Evolutionary conservation across 2,888 invertebrate species (phyloP), one percentile per base, ranked within the genome.

Genomic region (Scaptomyza flava): DNA sequence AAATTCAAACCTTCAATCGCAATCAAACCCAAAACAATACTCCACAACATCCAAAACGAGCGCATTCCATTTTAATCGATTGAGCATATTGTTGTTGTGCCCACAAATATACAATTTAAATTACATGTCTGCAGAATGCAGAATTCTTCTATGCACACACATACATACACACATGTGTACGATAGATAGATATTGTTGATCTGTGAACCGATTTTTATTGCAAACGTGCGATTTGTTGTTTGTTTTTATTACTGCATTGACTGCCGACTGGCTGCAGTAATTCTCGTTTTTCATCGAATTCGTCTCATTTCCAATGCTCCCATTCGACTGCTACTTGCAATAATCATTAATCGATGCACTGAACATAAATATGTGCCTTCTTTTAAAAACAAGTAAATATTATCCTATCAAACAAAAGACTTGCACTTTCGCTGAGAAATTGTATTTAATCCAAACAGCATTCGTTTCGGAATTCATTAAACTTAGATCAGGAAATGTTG

Each of bases 121-220:
- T 76, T 65, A 66, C 54, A 64, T 59, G 66, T 58, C 58, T 67
- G 67, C 68, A 56, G 58, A 58, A 34, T 58, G 45, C 33, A 66
- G 48, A 50, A 76, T 50, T 71, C 63, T 30, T 56, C 42, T 31
- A 41, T 14, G 43, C 5, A 34, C 23, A 61, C 34, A 53, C 20
- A 46, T 41, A 60, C 36, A 54, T 3, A 64, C 20, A 46, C 41
- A 60, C 36, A 54, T 3, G 60, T 11, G 43, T 11, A 42, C 17
- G 36, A 48, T 9, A 50, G 31, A 61, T 36, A 48, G 56, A 71
- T 72, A 45, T 65, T 65, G 79, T 65, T 65, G 79, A 79, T 77
- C 65, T 69, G 70, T 68, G 65, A 76, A 63, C 66, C 50, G 73
- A 83, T 78, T 85, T 83, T 82, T 70, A 82, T 87, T 86, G 83